phyloP scores from a whole-genome alignment of 2,888 invertebrate genomes.

The Morpho achilles region DNA sequence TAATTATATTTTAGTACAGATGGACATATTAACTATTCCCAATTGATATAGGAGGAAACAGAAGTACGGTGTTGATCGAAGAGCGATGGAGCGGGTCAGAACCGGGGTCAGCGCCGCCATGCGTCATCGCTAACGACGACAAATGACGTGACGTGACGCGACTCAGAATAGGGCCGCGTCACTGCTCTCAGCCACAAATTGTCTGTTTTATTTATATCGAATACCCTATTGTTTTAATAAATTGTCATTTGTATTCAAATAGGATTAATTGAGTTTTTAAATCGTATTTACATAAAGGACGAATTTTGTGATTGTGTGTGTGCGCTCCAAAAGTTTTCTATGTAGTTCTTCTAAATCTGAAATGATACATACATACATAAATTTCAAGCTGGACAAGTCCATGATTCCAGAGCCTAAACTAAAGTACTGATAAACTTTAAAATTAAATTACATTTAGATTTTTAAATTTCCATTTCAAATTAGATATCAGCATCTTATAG shows the following conservation, averaged over 20 bases:
- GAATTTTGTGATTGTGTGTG: too few species aligned
- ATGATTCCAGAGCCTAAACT: too few species aligned
- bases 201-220: conserved; percentile 21
- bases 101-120: conserved; percentile 66
- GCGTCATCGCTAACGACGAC: conserved; percentile 78
- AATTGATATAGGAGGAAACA: conserved; percentile 8
- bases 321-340: too few species aligned
- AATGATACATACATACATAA: too few species aligned
- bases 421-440: too few species aligned
- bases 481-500: too few species aligned
- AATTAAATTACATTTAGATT: too few species aligned
- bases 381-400: too few species aligned
- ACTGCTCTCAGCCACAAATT: conserved; percentile 21
- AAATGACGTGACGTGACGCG: conserved; percentile 67
- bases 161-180: conserved; percentile 36
- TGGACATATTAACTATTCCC: not conserved
- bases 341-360: too few species aligned
- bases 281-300: too few species aligned
- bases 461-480: too few species aligned
- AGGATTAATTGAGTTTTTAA: not conserved
- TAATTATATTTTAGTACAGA: not conserved
- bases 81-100: conserved; percentile 69
- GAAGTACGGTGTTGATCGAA: conserved; percentile 47
- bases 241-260: not conserved
- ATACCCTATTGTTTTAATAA: conserved; percentile 18